Evolutionary conservation across 1,140 invertebrate genomes (phyloP).

Genomic region (Riptortus pedestris): DNA sequence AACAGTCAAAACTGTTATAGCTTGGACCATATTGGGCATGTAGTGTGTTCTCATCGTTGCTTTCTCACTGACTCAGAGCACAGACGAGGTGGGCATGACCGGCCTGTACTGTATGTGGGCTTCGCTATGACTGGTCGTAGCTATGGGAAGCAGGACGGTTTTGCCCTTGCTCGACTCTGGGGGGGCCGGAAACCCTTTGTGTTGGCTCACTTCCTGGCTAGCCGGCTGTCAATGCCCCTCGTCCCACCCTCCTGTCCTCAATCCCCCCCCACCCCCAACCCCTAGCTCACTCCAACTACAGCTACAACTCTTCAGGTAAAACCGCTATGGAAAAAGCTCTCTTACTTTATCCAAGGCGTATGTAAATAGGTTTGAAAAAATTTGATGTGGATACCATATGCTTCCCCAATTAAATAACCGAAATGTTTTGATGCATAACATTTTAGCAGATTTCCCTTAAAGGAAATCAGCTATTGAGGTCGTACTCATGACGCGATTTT

Average conservation of each 20-base stretch:
- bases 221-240: background rate
- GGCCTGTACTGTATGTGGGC: background rate
- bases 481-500: too few relatives aligned
- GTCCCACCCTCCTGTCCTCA: background rate
- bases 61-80: slow-evolving; percentile 5
- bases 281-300: too few relatives aligned
- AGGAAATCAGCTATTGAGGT: too few relatives aligned
- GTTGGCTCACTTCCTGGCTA: background rate
- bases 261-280: background rate
- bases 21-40: slow-evolving; percentile 58
- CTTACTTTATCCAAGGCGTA: too few relatives aligned
- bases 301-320: too few relatives aligned
- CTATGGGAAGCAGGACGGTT: background rate
- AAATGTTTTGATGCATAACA: too few relatives aligned
- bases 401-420: too few relatives aligned
- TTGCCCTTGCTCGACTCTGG: background rate
- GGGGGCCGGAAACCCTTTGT: background rate
- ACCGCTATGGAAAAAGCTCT: too few relatives aligned
- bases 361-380: too few relatives aligned
- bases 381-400: too few relatives aligned
- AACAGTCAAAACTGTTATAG: slow-evolving; percentile 70
- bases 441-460: too few relatives aligned
- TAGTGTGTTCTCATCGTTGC: slow-evolving; percentile 1
- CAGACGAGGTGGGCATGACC: background rate
- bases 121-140: background rate